These are phyloP conservation scores for Seira sanloemensis DNA, from an alignment of 2,888 invertebrate species.

Conservation along the genomic window DNA sequence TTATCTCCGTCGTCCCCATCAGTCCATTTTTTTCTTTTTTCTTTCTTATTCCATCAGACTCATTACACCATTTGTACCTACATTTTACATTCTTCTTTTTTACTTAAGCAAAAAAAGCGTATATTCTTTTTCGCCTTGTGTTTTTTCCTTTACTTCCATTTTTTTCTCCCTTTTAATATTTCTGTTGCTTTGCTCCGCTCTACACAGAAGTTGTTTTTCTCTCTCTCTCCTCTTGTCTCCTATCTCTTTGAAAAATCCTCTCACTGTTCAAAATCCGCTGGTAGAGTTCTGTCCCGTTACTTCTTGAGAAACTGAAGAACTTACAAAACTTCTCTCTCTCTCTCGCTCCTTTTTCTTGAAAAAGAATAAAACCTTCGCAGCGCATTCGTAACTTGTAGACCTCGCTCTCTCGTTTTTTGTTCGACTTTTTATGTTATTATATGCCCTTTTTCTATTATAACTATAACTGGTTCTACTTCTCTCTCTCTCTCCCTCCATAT, in stretches of 20 bases:
- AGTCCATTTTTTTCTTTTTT: too few species aligned
- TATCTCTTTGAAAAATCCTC: not conserved
- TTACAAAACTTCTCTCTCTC: not conserved
- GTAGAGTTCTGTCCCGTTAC: constrained; percentile 12
- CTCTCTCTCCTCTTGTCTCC: not conserved
- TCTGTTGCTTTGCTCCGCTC: not conserved
- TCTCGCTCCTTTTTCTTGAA: not conserved
- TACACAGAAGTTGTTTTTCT: constrained; percentile 7
- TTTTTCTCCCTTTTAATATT: not conserved
- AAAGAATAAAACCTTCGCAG: not conserved
- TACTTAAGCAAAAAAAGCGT: not conserved
- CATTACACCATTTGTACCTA: not conserved
- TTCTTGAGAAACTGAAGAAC: constrained; percentile 6
- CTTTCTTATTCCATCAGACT: not conserved
- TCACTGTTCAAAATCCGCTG: constrained; percentile 3
- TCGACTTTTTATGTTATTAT: constrained; percentile 5
- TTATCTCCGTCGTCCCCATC: too few species aligned
- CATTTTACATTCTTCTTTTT: not conserved
- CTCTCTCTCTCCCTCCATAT: constrained; percentile 3
- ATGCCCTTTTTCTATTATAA: constrained; percentile 9
- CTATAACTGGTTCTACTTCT: constrained; percentile 14
- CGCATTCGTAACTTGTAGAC: constrained; percentile 25
- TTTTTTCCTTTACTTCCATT: constrained; percentile 13
- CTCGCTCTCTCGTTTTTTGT: constrained; percentile 20
- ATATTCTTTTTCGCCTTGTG: not conserved